Percentiles rank a stretch among this genome's conserved stretches.
phyloP scores from a whole-genome alignment of 2,113 vertebrate genomes.

The Struthidea cinerea region DNA sequence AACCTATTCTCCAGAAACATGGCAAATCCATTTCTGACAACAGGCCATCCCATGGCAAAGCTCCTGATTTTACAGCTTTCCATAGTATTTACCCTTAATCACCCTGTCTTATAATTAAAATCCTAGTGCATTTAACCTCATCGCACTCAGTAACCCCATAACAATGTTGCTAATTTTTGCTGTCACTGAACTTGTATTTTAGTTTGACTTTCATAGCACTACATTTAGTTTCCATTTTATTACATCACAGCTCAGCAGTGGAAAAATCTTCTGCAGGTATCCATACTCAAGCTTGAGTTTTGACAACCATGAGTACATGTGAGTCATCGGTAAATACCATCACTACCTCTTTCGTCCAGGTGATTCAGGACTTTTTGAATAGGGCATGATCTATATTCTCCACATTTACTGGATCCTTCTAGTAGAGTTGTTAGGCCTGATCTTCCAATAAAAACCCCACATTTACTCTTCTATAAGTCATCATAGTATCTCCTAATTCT shows the following conservation, averaged over 20 bases:
- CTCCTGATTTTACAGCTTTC: background rate
- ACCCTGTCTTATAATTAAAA: background rate
- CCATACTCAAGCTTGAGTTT: background rate
- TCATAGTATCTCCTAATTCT: background rate
- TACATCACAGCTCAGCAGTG: background rate
- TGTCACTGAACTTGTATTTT: background rate
- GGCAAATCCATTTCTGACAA: background rate
- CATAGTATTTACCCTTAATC: background rate
- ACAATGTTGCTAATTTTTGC: background rate
- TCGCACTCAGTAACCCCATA: accelerated
- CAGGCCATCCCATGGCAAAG: background rate
- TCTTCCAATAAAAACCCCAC: background rate
- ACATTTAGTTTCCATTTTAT: background rate
- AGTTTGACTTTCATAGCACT: background rate
- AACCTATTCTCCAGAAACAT: background rate
- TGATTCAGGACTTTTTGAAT: background rate
- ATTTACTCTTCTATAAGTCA: background rate
- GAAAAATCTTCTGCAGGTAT: background rate
- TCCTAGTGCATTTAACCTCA: background rate
- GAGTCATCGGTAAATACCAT: background rate
- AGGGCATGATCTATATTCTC: background rate
- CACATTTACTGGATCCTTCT: background rate
- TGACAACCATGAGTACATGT: background rate
- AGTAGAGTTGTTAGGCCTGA: background rate
- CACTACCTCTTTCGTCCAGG: background rate